Evolutionary conservation across 2,888 invertebrate species (phyloP), one percentile per base, ranked within the genome.

Genomic region (Harpalus rufipes): DNA sequence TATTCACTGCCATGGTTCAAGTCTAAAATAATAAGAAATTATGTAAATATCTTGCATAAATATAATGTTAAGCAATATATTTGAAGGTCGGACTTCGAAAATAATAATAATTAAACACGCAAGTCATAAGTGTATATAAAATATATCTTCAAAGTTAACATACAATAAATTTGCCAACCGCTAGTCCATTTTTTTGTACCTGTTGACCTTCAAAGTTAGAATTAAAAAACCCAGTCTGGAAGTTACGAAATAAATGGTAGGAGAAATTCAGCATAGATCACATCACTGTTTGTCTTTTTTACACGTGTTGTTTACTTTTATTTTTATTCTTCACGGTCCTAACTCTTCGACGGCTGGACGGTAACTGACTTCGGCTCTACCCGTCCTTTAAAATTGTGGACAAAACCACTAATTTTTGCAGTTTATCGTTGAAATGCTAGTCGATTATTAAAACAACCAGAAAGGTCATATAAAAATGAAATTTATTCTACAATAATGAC

Each of bases 11-110:
- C 72, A 74, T 74, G 16, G 10, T 18, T 10, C 14, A 39, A 32
- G 32, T 68, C 68, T 68, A 25, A 63, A 63, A 21, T 25, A 63
- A 39, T 10, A 63, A 25, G 4, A 63, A 63, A 63, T 61, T 3
- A 18, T 61, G 10, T 18, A 18, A 59, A 59, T 21, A 10, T 21
- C 18, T 18, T 61, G 61, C 18, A 18, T 61, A 32, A 32, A 32
- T 32, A 8, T 61, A 25, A 61, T 61, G 21, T 61, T 61, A 16
- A 61, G 61, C 61, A 18, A 65, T 32, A 65, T 25, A n/a, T n/a
- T 12, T 68, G 68, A 68, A 68, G 68, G 68, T 14, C 68, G 21
- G 1, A 18, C 6, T 63, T 21, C 63, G 63, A 8, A 63, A 63
- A 21, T 21, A 21, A 63, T 21, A 21, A 21, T 16, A 63, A 61